Percentiles rank a stretch among this genome's conserved stretches.
Evolutionary conservation across 2,888 invertebrate genomes (phyloP).

Genomic region (Orthonychiurus folsomi): DNA sequence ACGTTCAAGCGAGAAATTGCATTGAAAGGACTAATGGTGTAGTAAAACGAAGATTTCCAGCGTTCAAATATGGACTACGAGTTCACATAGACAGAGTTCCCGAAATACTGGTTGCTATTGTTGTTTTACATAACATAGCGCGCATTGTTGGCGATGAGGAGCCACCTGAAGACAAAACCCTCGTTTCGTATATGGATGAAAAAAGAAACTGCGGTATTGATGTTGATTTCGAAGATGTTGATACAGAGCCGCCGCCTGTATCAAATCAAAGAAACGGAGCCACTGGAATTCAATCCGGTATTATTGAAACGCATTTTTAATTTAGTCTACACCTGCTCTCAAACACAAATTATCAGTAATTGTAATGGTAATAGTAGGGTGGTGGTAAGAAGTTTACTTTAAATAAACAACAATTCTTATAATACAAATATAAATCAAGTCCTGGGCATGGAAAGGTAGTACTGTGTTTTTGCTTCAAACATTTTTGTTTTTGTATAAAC

Average conservation of each 20-base stretch:
- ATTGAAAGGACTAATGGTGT: conserved; percentile 9
- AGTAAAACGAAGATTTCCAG: conserved; percentile 3
- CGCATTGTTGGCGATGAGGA: neutral
- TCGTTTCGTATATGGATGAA: too few relatives aligned
- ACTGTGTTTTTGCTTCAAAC: conserved; percentile 6
- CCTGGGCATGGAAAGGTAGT: neutral
- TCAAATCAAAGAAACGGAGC: neutral
- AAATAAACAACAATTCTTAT: neutral
- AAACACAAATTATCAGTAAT: too few relatives aligned
- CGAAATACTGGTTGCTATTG: conserved; percentile 13
- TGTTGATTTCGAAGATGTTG: neutral
- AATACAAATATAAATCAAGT: neutral
- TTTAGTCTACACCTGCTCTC: too few relatives aligned
- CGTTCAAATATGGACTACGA: neutral
- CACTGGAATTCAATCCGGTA: neutral
- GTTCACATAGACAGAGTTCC: conserved; percentile 10
- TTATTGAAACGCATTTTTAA: neutral
- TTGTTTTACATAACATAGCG: conserved; percentile 18
- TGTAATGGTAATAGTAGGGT: too few relatives aligned
- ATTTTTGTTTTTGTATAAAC: neutral
- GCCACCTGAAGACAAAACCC: conserved; percentile 1
- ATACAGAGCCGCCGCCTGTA: neutral
- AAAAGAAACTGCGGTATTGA: neutral
- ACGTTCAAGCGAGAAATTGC: conserved; percentile 10
- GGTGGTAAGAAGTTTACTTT: too few relatives aligned